Evolutionary conservation across 2,888 invertebrate species (phyloP).

Genomic region (Darwinula stevensoni): DNA sequence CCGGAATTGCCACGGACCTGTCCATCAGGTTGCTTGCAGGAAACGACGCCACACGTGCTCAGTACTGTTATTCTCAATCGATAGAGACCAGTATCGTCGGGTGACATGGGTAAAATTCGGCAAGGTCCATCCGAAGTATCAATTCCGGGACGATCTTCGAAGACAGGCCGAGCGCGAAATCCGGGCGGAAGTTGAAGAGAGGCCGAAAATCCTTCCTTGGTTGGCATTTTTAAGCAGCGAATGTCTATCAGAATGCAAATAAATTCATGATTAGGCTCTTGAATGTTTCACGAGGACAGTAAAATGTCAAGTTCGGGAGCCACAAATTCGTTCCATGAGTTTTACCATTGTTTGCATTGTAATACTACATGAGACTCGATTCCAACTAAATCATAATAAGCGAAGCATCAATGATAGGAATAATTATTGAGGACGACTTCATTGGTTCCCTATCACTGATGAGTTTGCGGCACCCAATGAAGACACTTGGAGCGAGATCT

Average conservation of each 20-base stretch:
- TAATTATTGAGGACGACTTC: too few species aligned
- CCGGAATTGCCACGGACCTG: slow-evolving; percentile 6
- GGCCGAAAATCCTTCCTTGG: slow-evolving; percentile 10
- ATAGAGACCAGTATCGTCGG: neutral
- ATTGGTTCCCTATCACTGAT: too few species aligned
- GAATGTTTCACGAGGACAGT: too few species aligned
- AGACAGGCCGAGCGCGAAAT: slow-evolving; percentile 9
- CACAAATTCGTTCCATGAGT: too few species aligned
- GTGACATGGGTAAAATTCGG: neutral
- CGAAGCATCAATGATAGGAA: too few species aligned
- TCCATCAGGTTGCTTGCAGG: slow-evolving; percentile 9
- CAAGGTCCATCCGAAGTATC: neutral
- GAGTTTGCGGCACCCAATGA: too few species aligned
- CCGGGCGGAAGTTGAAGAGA: slow-evolving; percentile 9
- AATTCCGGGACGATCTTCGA: slow-evolving; percentile 7
- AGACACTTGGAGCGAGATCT: too few species aligned
- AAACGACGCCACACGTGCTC: slow-evolving; percentile 9
- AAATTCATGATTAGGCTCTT: too few species aligned
- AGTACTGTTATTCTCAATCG: slow-evolving; percentile 9
- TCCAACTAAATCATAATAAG: too few species aligned
- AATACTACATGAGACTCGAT: too few species aligned
- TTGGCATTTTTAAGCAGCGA: slow-evolving; percentile 10
- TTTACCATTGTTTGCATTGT: too few species aligned
- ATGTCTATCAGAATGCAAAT: slow-evolving; percentile 10
- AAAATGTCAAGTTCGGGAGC: too few species aligned